Percentiles rank a stretch among this genome's conserved stretches.
Conservation (phyloP, 2,113 vertebrate species). For the Notiomystis cincta region DNA sequence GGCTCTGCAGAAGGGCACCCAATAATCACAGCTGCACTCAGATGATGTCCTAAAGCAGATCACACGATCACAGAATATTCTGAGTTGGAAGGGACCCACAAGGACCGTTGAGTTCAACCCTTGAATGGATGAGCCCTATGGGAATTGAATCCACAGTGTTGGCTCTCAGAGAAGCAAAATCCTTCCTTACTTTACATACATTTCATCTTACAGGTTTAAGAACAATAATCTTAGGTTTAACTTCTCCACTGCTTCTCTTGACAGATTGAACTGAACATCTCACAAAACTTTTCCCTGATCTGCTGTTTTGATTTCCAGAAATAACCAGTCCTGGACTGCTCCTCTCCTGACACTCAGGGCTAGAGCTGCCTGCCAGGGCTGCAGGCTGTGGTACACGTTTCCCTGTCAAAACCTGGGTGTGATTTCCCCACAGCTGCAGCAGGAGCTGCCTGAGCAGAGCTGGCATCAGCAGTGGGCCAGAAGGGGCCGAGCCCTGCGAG, state of each 20-base stretch:
- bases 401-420: not conserved
- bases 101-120: not conserved
- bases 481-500: fast-evolving
- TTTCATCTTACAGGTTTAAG: not conserved
- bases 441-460: not conserved
- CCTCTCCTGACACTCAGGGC: fast-evolving
- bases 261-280: not conserved
- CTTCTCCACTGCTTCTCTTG: not conserved
- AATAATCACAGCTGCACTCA: not conserved
- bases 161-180: not conserved
- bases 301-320: not conserved
- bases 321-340: not conserved
- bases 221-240: not conserved
- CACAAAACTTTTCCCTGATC: not conserved
- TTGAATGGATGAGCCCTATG: not conserved
- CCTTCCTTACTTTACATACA: not conserved
- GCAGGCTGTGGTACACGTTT: not conserved
- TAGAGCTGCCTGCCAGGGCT: not conserved
- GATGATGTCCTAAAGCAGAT: not conserved
- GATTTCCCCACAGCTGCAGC: not conserved
- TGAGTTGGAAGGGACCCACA: not conserved
- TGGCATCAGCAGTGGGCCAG: fast-evolving
- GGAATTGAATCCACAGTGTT: fast-evolving
- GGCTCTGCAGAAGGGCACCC: not conserved
- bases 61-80: not conserved